A percentile compares a stretch with the other conserved stretches of the same genome.
Conservation (phyloP, 2,113 vertebrate species). For the Python bivittatus region DNA sequence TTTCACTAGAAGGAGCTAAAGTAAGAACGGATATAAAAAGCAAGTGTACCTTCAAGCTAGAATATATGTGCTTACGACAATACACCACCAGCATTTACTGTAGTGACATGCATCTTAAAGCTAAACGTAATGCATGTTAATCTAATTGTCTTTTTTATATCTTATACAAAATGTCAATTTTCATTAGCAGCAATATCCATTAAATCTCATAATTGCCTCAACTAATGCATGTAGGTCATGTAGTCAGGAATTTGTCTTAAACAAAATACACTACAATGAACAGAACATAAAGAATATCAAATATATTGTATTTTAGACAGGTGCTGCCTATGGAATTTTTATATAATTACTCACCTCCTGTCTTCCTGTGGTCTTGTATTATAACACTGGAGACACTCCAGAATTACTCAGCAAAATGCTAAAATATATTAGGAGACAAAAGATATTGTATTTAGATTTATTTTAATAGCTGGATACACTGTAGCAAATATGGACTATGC, state of each 20-base stretch:
- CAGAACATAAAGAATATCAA: neutral
- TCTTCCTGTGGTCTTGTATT: neutral
- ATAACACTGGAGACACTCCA: neutral
- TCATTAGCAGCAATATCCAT: neutral
- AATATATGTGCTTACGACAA: slow-evolving; percentile 60
- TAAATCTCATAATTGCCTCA: neutral
- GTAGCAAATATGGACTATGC: neutral
- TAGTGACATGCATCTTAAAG: slow-evolving; percentile 34
- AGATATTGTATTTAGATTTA: neutral
- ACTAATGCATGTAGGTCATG: neutral
- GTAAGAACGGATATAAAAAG: slow-evolving; percentile 56
- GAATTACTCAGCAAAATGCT: neutral
- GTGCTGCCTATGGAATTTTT: neutral
- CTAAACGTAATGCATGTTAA: slow-evolving; percentile 44
- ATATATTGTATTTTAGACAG: neutral
- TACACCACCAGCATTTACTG: slow-evolving; percentile 58
- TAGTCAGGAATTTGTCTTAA: neutral
- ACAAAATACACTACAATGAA: neutral
- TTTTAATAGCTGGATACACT: neutral
- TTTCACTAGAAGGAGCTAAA: slow-evolving; percentile 61
- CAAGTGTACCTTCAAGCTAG: slow-evolving; percentile 49
- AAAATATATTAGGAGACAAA: neutral
- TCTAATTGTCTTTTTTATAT: slow-evolving; percentile 34
- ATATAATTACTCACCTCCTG: neutral
- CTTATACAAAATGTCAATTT: neutral